Evolutionary conservation across 2,113 vertebrate species (phyloP).

Genomic region (Xiphorhynchus elegans): DNA sequence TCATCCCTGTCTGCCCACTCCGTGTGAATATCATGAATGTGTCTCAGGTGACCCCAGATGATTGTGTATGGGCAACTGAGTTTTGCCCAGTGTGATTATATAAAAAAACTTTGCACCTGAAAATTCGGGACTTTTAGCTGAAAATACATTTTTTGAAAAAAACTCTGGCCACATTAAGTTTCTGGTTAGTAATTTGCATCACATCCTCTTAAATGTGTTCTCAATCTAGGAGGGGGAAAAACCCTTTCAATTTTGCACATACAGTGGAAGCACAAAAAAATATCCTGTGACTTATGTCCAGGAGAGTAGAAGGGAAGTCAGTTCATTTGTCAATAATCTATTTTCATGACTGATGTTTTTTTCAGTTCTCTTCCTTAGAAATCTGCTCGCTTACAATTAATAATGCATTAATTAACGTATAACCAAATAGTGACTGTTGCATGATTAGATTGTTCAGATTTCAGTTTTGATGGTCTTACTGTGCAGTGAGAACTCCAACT

Average conservation of each 20-base stretch:
- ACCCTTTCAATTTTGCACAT: neutral
- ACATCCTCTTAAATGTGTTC: neutral
- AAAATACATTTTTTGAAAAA: rapidly evolving
- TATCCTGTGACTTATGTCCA: neutral
- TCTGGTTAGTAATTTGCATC: neutral
- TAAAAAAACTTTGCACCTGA: neutral
- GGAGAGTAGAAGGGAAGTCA: neutral
- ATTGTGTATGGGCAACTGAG: neutral
- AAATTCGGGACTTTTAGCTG: neutral
- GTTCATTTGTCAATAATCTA: neutral
- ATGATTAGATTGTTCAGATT: neutral
- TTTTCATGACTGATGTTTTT: neutral
- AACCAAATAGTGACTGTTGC: neutral
- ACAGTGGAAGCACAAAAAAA: neutral
- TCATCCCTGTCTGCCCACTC: neutral
- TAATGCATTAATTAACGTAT: neutral
- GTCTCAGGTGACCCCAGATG: neutral
- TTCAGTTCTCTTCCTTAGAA: neutral
- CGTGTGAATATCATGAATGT: neutral
- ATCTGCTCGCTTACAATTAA: neutral
- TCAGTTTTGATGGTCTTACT: neutral
- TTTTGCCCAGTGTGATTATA: neutral
- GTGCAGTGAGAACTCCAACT: neutral
- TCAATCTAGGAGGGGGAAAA: neutral
- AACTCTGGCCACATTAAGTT: neutral